phyloP scores from a whole-genome alignment of 2,888 invertebrate genomes.

The Agriopis marginaria region DNA sequence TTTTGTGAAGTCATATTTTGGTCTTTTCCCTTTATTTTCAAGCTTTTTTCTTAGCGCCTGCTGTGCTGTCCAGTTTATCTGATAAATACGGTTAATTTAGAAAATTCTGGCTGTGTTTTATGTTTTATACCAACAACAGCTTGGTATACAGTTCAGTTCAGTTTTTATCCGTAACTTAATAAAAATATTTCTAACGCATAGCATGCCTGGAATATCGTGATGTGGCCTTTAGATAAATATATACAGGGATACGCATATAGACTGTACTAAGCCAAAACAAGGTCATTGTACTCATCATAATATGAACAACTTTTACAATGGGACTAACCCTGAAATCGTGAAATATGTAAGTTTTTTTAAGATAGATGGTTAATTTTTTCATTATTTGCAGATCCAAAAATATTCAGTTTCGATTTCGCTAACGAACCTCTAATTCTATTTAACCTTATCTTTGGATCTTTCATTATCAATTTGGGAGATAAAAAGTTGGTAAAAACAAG shows the following conservation, averaged over 20 bases:
- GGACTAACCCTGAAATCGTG: too few relatives aligned
- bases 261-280: too few relatives aligned
- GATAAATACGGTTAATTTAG: constrained; percentile 38
- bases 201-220: too few relatives aligned
- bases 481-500: constrained; percentile 35
- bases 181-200: neutral
- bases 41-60: constrained; percentile 11
- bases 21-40: constrained; percentile 26
- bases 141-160: neutral
- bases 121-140: constrained; percentile 1
- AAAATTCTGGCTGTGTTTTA: constrained; percentile 18
- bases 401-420: constrained; percentile 24
- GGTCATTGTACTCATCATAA: too few relatives aligned
- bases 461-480: constrained; percentile 36
- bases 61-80: constrained; percentile 23
- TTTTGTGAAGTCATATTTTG: constrained; percentile 47
- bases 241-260: too few relatives aligned
- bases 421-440: constrained; percentile 35
- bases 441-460: constrained; percentile 33
- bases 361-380: neutral
- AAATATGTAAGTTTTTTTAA: too few relatives aligned
- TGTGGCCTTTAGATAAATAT: too few relatives aligned
- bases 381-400: constrained; percentile 6
- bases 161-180: neutral
- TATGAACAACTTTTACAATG: too few relatives aligned